These are phyloP conservation scores for Archivesica marissinica DNA, from an alignment of 1,140 invertebrate genomes.

Conservation along the genomic window DNA sequence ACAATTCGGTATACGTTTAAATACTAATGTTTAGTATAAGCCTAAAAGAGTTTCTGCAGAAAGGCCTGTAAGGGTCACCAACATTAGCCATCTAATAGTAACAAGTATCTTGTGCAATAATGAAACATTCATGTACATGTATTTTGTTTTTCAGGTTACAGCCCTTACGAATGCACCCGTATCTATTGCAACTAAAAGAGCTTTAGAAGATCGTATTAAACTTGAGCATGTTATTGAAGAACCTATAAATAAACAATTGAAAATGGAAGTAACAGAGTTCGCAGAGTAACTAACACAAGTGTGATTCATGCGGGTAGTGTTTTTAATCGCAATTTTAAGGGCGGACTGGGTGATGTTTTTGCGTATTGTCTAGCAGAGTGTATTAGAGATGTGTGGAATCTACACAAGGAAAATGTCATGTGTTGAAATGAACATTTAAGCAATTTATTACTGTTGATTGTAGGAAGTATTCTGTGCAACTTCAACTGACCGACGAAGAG, in stretches of 20 bases:
- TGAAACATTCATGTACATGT: no score
- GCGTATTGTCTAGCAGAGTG: no score
- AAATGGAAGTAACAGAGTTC: conserved; percentile 55
- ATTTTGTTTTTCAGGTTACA: conserved; percentile 65
- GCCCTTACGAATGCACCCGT: conserved; percentile 67
- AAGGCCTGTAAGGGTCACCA: no score
- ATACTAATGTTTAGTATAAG: no score
- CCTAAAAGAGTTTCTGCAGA: no score
- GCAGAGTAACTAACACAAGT: not conserved
- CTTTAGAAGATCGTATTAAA: conserved; percentile 63
- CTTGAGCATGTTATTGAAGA: conserved; percentile 49
- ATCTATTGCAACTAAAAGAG: conserved; percentile 67
- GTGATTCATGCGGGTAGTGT: not conserved
- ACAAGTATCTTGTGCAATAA: no score
- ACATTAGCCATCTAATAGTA: no score
- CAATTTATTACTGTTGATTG: not conserved
- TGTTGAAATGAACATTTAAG: not conserved
- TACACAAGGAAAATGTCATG: not conserved
- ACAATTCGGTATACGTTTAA: no score
- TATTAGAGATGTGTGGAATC: not conserved
- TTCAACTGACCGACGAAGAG: conserved; percentile 13
- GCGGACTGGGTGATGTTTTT: not conserved
- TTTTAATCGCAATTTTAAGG: conserved; percentile 12
- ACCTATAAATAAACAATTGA: conserved; percentile 65
- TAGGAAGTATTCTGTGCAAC: conserved; percentile 14